Evolutionary conservation across 2,888 invertebrate genomes (phyloP).

Genomic region (Lucinisca nassula): DNA sequence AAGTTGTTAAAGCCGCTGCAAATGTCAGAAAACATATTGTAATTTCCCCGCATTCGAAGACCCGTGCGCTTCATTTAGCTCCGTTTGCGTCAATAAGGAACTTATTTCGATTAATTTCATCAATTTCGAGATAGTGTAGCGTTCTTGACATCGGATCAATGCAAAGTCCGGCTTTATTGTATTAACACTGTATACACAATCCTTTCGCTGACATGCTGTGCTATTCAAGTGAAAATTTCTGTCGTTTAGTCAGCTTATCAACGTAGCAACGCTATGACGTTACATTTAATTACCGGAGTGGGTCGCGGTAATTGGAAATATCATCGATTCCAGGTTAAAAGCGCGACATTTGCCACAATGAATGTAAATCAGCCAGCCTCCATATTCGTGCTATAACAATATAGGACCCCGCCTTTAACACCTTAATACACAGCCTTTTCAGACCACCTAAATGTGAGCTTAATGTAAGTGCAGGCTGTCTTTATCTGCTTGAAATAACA

Average conservation of each 20-base stretch:
- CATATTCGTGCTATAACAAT: too few species aligned
- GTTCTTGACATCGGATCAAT: slow-evolving; percentile 7
- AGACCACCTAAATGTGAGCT: too few species aligned
- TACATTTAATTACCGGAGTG: background rate
- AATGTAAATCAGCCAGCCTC: too few species aligned
- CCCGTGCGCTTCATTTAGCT: slow-evolving; percentile 9
- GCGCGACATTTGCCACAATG: too few species aligned
- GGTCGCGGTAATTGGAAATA: slow-evolving; percentile 1
- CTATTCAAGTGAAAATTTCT: slow-evolving; percentile 4
- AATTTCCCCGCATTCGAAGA: background rate
- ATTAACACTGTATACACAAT: slow-evolving; percentile 13
- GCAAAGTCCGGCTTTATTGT: background rate
- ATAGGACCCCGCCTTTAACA: too few species aligned
- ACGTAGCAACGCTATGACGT: background rate
- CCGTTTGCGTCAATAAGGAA: slow-evolving; percentile 9
- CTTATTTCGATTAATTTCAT: slow-evolving; percentile 19
- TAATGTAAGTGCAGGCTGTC: too few species aligned
- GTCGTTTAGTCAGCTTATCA: slow-evolving; percentile 1
- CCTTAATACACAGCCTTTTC: too few species aligned
- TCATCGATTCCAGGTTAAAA: too few species aligned
- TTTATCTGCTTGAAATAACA: too few species aligned
- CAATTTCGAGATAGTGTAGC: slow-evolving; percentile 7
- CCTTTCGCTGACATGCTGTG: background rate
- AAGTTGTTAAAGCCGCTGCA: too few species aligned
- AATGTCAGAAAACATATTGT: background rate